Evolutionary conservation across 2,113 vertebrate species (phyloP), one percentile per base, ranked within the genome.

Genomic region (Hipposideros armiger): DNA sequence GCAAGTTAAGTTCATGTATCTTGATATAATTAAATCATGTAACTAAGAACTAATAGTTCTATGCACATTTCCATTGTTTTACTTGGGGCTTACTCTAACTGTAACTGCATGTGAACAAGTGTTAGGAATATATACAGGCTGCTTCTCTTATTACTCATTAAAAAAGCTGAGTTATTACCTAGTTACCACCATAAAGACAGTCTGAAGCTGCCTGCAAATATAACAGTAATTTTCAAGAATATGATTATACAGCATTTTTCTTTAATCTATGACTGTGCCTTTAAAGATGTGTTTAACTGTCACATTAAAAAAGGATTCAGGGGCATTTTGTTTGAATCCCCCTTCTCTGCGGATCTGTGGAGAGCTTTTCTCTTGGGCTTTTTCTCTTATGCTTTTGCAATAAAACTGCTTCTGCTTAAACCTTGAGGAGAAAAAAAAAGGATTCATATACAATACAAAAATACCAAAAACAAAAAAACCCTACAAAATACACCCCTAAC

Each of bases 371-470:
- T 36, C 36, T 36, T 36, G 36, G 36, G 2, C 36, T 36, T 36
- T 36, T 36, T 36, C 36, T 36, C 36, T 36, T 36, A 36, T 36
- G 36, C 36, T 36, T 36, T 36, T 36, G 36, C 36, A 36, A 36
- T 36, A 36, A 36, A 36, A 36, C 36, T 36, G 36, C 36, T 36
- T 36, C 36, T 36, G 36, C 36, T 36, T 36, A 36, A 36, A 36
- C 36, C 36, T 36, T 36, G 36, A 36, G 36, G 36, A 36, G 36
- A 36, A 36, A 36, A 36, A 97, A 97, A 97, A 97, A 97, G 97
- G 13, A 89, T 89, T 97, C 97, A 98, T 96, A 95, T 97, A 98
- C 97, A 97, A 98, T 98, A 99, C 97, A 98, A 98, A 98, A 98
- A 98, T 98, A 98, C 97, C 98, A 98, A 98, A 97, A 97, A 97